Evolutionary conservation across 1,140 invertebrate species (phyloP).

Genomic region (Pentalonia nigronervosa): DNA sequence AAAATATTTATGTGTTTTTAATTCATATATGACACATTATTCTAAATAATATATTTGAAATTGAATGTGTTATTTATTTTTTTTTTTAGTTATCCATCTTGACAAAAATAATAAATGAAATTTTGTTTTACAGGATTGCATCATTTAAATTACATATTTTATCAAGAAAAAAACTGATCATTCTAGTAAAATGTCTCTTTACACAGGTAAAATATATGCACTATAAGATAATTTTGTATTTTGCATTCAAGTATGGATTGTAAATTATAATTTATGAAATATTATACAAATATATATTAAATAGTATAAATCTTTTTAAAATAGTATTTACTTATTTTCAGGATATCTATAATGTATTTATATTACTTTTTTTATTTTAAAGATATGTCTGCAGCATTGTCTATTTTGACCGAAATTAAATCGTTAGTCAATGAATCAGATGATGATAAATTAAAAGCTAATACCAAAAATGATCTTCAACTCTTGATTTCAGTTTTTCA

Average conservation of each 20-base stretch:
- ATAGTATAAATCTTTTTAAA: background rate
- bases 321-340: background rate
- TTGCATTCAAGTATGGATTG: background rate
- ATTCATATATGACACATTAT: background rate
- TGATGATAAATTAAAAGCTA: slow-evolving; percentile 75
- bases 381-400: slow-evolving; percentile 78
- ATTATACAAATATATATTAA: background rate
- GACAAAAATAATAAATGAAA: background rate
- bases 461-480: slow-evolving; percentile 85
- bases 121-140: slow-evolving; percentile 38
- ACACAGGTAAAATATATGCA: slow-evolving; percentile 36
- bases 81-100: background rate
- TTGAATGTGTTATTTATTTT: background rate
- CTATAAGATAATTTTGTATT: background rate
- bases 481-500: slow-evolving; percentile 87
- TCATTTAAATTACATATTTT: background rate
- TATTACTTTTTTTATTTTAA: slow-evolving; percentile 27
- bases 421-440: slow-evolving; percentile 76
- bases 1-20: background rate
- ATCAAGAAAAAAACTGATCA: background rate
- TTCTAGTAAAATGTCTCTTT: slow-evolving; percentile 43
- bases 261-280: background rate
- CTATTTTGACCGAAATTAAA: slow-evolving; percentile 81
- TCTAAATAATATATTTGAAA: background rate
- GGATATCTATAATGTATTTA: background rate